These are phyloP conservation scores for Hyles euphorbiae DNA, from an alignment of 1,140 invertebrate species.

Conservation along the genomic window DNA sequence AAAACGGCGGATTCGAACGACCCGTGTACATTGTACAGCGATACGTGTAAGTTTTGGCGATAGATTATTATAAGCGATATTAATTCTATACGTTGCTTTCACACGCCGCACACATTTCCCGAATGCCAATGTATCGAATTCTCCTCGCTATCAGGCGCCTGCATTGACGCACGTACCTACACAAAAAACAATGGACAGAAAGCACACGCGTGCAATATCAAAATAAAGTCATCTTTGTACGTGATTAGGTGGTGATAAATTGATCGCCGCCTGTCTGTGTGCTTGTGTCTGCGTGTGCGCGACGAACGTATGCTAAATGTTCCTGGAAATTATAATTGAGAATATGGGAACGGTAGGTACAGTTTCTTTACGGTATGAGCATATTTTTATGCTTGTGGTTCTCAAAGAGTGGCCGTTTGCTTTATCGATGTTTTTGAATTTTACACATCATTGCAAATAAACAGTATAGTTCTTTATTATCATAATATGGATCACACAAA, in stretches of 20 bases:
- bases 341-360: conserved; percentile 35
- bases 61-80: conserved; percentile 2
- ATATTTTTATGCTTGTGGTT: conserved; percentile 13
- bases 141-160: conserved; percentile 32
- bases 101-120: conserved; percentile 11
- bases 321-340: conserved; percentile 43
- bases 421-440: no score
- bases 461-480: no score
- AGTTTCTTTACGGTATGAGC: conserved; percentile 3
- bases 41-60: not conserved
- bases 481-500: no score
- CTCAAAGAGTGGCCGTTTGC: no score
- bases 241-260: conserved; percentile 47
- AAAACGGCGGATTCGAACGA: not conserved
- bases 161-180: conserved; percentile 43
- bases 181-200: conserved; percentile 56
- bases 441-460: no score
- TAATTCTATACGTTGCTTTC: conserved; percentile 17
- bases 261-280: conserved; percentile 10
- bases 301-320: conserved; percentile 35
- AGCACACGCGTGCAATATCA: conserved; percentile 61
- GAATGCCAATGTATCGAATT: conserved; percentile 12
- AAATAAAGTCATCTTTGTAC: conserved; percentile 67
- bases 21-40: not conserved
- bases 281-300: not conserved